These are phyloP conservation scores for Clarias fuscus DNA, from an alignment of 2,797 vertebrate species.

Conservation along the genomic window DNA sequence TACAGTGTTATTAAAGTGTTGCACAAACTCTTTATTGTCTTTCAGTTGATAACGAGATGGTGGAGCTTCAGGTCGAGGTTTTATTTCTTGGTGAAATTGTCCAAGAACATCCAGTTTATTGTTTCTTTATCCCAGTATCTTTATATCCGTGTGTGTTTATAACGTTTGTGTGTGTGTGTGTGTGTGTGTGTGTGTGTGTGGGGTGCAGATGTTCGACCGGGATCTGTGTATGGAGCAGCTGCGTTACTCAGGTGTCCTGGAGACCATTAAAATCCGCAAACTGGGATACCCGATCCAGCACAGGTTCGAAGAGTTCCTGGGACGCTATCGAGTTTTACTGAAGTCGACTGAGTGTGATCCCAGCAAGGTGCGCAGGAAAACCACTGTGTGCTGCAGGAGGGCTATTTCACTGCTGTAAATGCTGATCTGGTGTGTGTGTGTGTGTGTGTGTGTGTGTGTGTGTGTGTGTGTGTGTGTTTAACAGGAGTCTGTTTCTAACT, in stretches of 20 bases:
- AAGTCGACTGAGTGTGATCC: conserved; percentile 69
- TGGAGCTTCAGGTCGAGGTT: too few species aligned
- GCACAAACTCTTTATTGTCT: not conserved
- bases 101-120: not conserved
- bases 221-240: conserved; percentile 86
- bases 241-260: conserved; percentile 90
- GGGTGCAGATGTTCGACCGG: conserved; percentile 80
- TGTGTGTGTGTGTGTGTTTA: conserved; percentile 28
- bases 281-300: conserved; percentile 87
- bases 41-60: not conserved
- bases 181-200: not conserved
- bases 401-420: not conserved
- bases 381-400: not conserved
- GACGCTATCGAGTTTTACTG: conserved; percentile 80
- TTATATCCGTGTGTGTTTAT: not conserved
- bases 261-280: conserved; percentile 88
- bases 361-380: conserved; percentile 59
- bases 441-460: conserved; percentile 29
- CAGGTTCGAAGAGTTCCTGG: conserved; percentile 82
- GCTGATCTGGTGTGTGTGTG: not conserved
- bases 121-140: not conserved
- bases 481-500: conserved; percentile 65
- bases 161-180: not conserved
- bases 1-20: not conserved
- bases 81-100: not conserved